Conservation (phyloP, 2,888 invertebrate genomes). For the Zygogramma bicolorata region DNA sequence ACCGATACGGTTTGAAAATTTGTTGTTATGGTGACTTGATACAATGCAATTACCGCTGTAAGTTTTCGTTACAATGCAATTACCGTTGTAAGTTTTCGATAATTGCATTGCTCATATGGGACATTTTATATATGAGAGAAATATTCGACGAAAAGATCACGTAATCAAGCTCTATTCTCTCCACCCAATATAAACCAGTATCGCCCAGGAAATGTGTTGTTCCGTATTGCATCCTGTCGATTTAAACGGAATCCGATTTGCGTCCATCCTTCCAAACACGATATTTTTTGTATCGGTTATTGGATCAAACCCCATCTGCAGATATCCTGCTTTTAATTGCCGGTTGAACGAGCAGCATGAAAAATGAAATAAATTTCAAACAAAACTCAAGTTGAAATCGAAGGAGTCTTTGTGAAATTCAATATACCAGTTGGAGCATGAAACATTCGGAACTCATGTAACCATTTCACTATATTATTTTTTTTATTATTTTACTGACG, state of each 20-base stretch:
- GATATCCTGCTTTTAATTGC: slow-evolving; percentile 23
- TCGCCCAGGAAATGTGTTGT: too few relatives aligned
- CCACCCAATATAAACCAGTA: too few relatives aligned
- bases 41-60: too few relatives aligned
- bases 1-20: too few relatives aligned
- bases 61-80: too few relatives aligned
- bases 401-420: slow-evolving; percentile 49
- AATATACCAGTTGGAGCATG: slow-evolving; percentile 42
- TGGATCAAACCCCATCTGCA: slow-evolving; percentile 14
- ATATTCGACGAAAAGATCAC: too few relatives aligned
- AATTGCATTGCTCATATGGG: too few relatives aligned
- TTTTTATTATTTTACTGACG: slow-evolving; percentile 47
- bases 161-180: too few relatives aligned
- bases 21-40: too few relatives aligned
- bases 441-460: slow-evolving; percentile 43
- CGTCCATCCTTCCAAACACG: not conserved
- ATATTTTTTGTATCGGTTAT: not conserved
- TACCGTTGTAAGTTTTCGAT: too few relatives aligned
- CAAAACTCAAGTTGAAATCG: slow-evolving; percentile 42
- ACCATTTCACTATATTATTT: slow-evolving; percentile 46
- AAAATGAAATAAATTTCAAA: slow-evolving; percentile 40
- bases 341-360: slow-evolving; percentile 39
- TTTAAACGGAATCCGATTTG: not conserved
- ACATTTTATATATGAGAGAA: too few relatives aligned
- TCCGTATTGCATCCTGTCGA: too few relatives aligned